These are phyloP conservation scores for Microctonus aethiopoides DNA, from an alignment of 2,888 invertebrate species.

Conservation along the genomic window DNA sequence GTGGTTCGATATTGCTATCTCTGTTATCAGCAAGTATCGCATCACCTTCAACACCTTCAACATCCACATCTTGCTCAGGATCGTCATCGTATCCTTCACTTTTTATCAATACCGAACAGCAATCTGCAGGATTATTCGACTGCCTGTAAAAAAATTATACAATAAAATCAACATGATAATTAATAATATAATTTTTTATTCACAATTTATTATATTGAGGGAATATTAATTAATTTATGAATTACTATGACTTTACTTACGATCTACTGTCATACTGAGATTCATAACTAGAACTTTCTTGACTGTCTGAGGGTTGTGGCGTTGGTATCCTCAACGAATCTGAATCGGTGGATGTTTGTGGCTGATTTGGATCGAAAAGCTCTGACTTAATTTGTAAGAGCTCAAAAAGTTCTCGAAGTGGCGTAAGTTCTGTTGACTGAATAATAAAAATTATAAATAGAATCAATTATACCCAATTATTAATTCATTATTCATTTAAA, in stretches of 20 bases:
- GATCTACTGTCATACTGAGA: constrained; percentile 65
- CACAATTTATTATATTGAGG: too few relatives aligned
- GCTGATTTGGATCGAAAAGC: constrained; percentile 64
- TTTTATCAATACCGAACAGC: constrained; percentile 65
- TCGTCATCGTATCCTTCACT: constrained; percentile 64
- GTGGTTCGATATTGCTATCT: constrained; percentile 68
- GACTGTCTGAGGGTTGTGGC: constrained; percentile 64
- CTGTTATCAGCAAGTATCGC: constrained; percentile 59
- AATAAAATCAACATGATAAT: background rate
- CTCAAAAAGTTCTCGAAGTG: constrained; percentile 85
- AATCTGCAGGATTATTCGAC: constrained; percentile 65
- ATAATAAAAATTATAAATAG: too few relatives aligned
- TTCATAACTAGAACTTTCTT: constrained; percentile 66
- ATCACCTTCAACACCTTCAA: constrained; percentile 68
- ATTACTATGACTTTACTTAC: background rate
- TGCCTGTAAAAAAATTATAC: constrained; percentile 48
- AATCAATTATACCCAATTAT: too few relatives aligned
- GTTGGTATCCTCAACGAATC: constrained; percentile 64
- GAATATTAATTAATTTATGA: background rate
- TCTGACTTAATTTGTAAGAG: constrained; percentile 87
- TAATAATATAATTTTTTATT: too few relatives aligned
- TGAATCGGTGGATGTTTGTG: constrained; percentile 60
- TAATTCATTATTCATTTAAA: too few relatives aligned
- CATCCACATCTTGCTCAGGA: constrained; percentile 62
- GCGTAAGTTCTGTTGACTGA: constrained; percentile 83